Base-by-base conservation (phyloP, 2,888 invertebrate species). In the Acanthoscelides obtectus region DNA sequence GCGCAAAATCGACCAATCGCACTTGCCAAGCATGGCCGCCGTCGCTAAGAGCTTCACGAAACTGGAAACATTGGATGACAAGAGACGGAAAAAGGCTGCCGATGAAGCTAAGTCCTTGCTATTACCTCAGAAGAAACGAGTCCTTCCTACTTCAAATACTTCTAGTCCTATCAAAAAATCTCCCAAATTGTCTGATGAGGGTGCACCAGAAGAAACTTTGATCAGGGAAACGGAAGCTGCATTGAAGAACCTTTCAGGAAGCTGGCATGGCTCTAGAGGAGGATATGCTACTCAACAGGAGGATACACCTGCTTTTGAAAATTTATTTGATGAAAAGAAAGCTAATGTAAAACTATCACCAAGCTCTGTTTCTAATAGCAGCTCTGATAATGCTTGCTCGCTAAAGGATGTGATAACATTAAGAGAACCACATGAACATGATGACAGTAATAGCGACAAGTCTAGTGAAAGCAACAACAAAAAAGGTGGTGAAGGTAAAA, bases 171-270 rank as follows among this genome's bases (percentile, higher is more conserved):
- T 82, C 5, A 85, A 85, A 77, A 86, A 86, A 75, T 81, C 77
- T 85, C 88, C 80, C 85, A 89, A 82, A 87, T 86, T 79, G 77
- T 79, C 75, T 64, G 82, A 82, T 71, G 86, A 85, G 70, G 83
- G 83, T 69, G 81, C 80, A 20, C 94, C 94, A 79, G 93, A 95
- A 81, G 96, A 96, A 83, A 92, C 92, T 0, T 88, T 95, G 71
- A 94, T 96, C 75, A 88, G 94, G 69, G 96, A 96, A 84, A 95
- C 96, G 1, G 95, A 96, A 83, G 94, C 94, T 0, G 95, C 95
- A 0, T 85, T 96, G 27, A 94, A 94, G 83, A 93, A 93, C 78
- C 86, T 96, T n/a, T 94, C 95, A 0, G 94, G 94, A 20, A 94
- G 92, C 83, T 95, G 95, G 93, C 91, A 92, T 5, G 93, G 93